Base-by-base conservation (phyloP, 2,113 vertebrate species). In the Galbula dea region DNA sequence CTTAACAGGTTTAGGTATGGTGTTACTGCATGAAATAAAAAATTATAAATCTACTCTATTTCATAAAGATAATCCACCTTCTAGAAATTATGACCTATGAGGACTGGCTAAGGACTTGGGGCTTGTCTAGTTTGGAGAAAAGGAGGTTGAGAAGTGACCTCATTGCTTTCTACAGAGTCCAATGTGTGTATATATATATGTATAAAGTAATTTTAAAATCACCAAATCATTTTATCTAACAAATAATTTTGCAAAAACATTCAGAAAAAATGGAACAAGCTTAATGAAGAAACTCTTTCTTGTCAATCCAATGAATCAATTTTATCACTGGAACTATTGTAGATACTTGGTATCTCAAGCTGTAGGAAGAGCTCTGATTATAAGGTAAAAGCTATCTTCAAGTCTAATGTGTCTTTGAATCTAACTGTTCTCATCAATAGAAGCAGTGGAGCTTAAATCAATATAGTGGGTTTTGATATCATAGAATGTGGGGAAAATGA, bases 401-500 rank as follows among this genome's bases (percentile, higher is more conserved):
- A 52, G 11, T 43, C 32, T 69, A 74, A 55, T 12, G 4, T 43
- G 24, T 49, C 63, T 90, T 88, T 81, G 24, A 63, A 54, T 69
- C 11, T 80, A 82, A 73, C 46, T 29, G 23, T 75, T 85, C 26
- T 67, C 34, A 57, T 26, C 24, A 88, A 67, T 19, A 58, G 58
- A 82, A 85, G 30, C 14, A 51, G 10, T 23, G 19, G 23, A 69
- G 4, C 32, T 75, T 65, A 86, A 94, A 90, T 85, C 73, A 90
- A 65, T 95, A 85, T 68, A 39, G 63, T 83, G 41, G 17, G 65
- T 69, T 65, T 54, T 87, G 24, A 65, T 90, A 46, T 77, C 92
- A 84, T 24, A 79, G 51, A 51, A 86, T 84, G 29, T 83, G 45
- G 8, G 22, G 57, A 91, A 90, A 93, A 75, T 63, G 23, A 93